Percentiles rank a stretch among this genome's conserved stretches.
Evolutionary conservation across 2,888 invertebrate species (phyloP).

Genomic region (Ditylenchus weischeri): DNA sequence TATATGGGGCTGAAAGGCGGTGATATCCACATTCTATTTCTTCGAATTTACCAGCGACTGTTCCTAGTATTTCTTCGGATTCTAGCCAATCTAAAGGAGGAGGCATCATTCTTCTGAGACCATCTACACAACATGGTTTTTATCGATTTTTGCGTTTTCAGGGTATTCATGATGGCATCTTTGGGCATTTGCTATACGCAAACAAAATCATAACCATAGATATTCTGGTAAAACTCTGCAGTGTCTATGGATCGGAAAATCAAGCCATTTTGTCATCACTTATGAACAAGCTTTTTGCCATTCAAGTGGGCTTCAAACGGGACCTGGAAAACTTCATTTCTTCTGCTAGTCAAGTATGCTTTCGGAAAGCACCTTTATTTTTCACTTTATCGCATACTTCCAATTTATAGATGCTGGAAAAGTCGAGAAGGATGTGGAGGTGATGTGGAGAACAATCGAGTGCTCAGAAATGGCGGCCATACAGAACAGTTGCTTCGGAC

Average conservation of each 20-base stretch:
- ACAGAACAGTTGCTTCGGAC: background rate
- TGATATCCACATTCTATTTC: background rate
- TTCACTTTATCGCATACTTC: background rate
- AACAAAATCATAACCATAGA: conserved; percentile 5
- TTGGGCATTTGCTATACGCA: background rate
- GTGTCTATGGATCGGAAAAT: conserved; percentile 8
- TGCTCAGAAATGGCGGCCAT: background rate
- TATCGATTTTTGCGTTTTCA: background rate
- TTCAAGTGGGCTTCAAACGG: conserved; percentile 5
- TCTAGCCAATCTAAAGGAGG: background rate
- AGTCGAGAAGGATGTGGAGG: background rate
- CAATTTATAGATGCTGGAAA: background rate
- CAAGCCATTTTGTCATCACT: background rate
- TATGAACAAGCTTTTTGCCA: background rate
- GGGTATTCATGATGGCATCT: background rate
- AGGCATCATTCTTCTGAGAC: background rate
- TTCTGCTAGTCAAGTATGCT: background rate
- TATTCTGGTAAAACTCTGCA: conserved; percentile 2
- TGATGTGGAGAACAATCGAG: background rate
- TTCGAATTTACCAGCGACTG: conserved; percentile 1
- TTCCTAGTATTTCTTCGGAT: conserved; percentile 1
- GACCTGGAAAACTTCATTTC: conserved; percentile 1
- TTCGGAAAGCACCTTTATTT: background rate
- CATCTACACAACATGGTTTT: background rate
- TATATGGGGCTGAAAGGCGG: background rate